Evolutionary conservation across 2,888 invertebrate species (phyloP).

Genomic region (Heliconius ethilla): DNA sequence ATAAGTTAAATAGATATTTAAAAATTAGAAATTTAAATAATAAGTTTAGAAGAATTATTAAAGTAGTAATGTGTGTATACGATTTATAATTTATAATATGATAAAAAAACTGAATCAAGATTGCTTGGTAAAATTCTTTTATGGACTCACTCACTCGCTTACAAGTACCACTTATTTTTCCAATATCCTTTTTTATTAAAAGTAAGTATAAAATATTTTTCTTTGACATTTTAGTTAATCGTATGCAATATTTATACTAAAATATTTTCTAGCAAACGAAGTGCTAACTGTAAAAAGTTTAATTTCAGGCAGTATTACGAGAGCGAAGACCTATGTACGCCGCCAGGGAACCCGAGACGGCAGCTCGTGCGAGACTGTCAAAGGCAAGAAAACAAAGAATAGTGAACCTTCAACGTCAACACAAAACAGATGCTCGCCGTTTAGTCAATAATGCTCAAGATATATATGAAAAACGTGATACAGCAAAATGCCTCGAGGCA

Average conservation of each 20-base stretch:
- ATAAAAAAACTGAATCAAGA: neutral
- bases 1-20: neutral
- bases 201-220: neutral
- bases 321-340: constrained; percentile 72
- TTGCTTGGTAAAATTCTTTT: neutral
- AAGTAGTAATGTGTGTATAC: too few relatives aligned
- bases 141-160: neutral
- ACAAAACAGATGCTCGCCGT: constrained; percentile 64
- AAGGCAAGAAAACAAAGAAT: constrained; percentile 63
- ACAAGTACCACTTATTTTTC: neutral
- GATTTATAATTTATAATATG: neutral
- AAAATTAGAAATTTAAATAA: neutral
- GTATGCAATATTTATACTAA: neutral
- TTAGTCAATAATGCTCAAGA: constrained; percentile 58
- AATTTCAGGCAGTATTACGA: constrained; percentile 62
- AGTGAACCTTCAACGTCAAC: constrained; percentile 62
- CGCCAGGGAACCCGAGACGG: constrained; percentile 62
- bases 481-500: constrained; percentile 66
- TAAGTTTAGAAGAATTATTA: too few relatives aligned
- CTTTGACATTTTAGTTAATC: neutral
- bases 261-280: neutral
- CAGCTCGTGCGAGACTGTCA: constrained; percentile 62
- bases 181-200: neutral
- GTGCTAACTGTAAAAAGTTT: too few relatives aligned
- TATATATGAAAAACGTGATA: constrained; percentile 60